Percentiles rank a stretch among this genome's conserved stretches.
phyloP scores from a whole-genome alignment of 2,888 invertebrate genomes.

The Acanthosepion lycidas region DNA sequence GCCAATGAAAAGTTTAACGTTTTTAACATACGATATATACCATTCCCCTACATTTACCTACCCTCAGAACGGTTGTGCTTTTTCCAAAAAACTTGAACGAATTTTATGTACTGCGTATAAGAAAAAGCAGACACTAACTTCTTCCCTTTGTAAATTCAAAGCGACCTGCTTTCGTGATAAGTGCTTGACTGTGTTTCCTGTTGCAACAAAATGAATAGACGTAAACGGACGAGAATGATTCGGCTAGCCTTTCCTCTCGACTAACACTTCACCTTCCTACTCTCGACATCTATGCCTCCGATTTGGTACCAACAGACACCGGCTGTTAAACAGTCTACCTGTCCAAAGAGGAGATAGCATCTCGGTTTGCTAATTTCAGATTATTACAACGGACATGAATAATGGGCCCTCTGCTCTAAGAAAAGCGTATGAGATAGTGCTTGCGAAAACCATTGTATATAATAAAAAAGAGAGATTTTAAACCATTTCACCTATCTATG shows the following conservation, averaged over 20 bases:
- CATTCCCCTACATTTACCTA: neutral
- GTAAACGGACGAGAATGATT: neutral
- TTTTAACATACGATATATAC: neutral
- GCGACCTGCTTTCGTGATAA: constrained; percentile 4
- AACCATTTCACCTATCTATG: neutral
- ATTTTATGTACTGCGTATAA: neutral
- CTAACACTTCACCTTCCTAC: neutral
- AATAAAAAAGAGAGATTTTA: neutral
- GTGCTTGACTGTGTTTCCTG: neutral
- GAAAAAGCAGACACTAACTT: neutral
- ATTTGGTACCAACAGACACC: constrained; percentile 15
- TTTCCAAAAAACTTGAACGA: neutral
- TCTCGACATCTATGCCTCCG: no score
- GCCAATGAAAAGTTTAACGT: neutral
- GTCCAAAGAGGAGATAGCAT: neutral
- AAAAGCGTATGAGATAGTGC: neutral
- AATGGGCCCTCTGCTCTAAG: neutral
- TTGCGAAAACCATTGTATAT: neutral
- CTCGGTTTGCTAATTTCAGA: neutral
- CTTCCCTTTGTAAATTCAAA: neutral
- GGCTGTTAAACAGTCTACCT: constrained; percentile 1
- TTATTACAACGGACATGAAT: constrained; percentile 24
- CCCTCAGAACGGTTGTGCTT: neutral
- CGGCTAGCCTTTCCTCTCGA: neutral
- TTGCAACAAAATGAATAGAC: neutral